phyloP scores from a whole-genome alignment of 2,888 invertebrate genomes.

The Heteromurus nitidus region DNA sequence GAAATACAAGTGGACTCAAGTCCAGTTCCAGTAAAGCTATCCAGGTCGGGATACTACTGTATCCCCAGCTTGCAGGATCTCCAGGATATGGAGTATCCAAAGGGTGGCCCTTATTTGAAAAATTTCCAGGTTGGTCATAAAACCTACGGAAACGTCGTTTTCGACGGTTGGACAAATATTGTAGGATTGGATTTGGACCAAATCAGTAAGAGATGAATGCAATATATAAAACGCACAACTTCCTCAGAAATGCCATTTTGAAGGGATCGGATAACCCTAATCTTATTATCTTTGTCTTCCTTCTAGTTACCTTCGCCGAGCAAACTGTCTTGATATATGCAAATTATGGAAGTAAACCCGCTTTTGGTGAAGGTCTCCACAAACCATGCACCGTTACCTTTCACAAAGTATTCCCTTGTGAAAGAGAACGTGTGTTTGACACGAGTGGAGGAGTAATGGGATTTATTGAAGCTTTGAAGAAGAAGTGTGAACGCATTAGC shows the following conservation, averaged over 20 bases:
- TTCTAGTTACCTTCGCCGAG: no score
- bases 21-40: no score
- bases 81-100: no score
- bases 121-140: slow-evolving; percentile 91
- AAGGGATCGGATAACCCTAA: no score
- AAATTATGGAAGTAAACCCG: slow-evolving; percentile 83
- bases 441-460: no score
- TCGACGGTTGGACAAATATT: slow-evolving; percentile 88
- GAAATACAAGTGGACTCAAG: no score
- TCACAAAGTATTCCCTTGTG: slow-evolving; percentile 96
- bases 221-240: no score
- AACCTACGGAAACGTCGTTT: slow-evolving; percentile 93
- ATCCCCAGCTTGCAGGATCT: no score
- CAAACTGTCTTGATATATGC: no score
- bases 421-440: no score
- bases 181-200: slow-evolving; percentile 90
- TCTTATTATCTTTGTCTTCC: no score
- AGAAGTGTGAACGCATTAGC: neutral
- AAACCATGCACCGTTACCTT: slow-evolving; percentile 89
- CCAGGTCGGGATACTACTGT: slow-evolving; percentile 55
- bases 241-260: no score
- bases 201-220: slow-evolving; percentile 84
- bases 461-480: slow-evolving; percentile 1
- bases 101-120: slow-evolving; percentile 86
- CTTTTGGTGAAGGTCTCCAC: slow-evolving; percentile 90